Evolutionary conservation across 2,797 vertebrate species (phyloP).

Genomic region (Naso thynnoides): DNA sequence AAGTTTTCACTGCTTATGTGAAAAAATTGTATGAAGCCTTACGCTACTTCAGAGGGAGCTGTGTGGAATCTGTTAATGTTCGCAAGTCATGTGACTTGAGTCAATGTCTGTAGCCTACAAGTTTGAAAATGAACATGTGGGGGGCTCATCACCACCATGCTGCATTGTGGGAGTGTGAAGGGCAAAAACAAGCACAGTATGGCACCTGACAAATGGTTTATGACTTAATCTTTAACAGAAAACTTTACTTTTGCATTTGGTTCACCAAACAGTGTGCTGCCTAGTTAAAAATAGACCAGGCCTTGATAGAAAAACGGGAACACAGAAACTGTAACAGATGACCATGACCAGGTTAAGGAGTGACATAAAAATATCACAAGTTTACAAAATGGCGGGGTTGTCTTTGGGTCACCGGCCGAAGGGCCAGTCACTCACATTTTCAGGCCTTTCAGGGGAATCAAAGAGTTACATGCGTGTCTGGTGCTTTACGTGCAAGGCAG

Average conservation of each 20-base stretch:
- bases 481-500: not conserved
- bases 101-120: no score
- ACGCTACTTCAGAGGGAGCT: not conserved
- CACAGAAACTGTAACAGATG: not conserved
- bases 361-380: slow-evolving; percentile 1
- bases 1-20: no score
- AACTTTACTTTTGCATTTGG: not conserved
- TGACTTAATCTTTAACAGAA: not conserved
- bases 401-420: not conserved
- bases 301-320: not conserved
- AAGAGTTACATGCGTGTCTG: not conserved
- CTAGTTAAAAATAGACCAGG: not conserved
- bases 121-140: no score
- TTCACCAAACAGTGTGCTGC: not conserved
- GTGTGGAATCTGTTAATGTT: not conserved
- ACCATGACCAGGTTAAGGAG: not conserved
- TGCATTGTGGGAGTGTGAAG: not conserved
- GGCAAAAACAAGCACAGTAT: not conserved
- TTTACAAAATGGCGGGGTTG: not conserved
- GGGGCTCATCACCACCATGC: not conserved
- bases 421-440: not conserved
- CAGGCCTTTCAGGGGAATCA: not conserved
- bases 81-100: not conserved
- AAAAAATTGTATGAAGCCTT: no score
- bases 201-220: not conserved